phyloP scores from a whole-genome alignment of 2,113 vertebrate genomes.

The Elaphurus davidianus region DNA sequence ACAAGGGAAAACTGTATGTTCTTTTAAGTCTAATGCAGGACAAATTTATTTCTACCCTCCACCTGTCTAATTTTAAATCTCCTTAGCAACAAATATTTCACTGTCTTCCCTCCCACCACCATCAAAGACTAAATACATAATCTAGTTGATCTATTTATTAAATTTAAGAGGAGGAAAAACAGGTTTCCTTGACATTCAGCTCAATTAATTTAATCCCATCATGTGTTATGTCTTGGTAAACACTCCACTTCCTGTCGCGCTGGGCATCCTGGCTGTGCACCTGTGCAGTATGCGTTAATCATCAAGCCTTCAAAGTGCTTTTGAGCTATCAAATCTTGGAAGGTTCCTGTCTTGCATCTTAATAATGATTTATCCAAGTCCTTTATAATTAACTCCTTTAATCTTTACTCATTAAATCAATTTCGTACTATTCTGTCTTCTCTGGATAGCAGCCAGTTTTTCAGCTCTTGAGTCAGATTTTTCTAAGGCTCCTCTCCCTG shows the following conservation, averaged over 20 bases:
- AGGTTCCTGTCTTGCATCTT: conserved; percentile 54
- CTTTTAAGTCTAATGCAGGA: conserved; percentile 5
- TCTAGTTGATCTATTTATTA: conserved; percentile 34
- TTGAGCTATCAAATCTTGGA: conserved; percentile 38
- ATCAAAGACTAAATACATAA: conserved; percentile 39
- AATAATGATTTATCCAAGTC: conserved; percentile 64
- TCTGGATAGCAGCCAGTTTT: conserved; percentile 49
- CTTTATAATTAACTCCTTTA: conserved; percentile 69
- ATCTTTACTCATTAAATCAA: conserved; percentile 65
- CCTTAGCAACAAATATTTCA: conserved; percentile 60
- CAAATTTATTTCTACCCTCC: conserved; percentile 28
- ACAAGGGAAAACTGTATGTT: background rate
- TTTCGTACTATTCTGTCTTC: conserved; percentile 20
- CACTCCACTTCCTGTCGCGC: background rate
- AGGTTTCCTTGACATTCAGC: conserved; percentile 29
- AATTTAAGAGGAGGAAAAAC: background rate
- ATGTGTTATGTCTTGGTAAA: background rate
- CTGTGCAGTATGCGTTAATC: conserved; percentile 33
- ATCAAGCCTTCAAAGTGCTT: conserved; percentile 42
- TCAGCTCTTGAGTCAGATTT: conserved; percentile 30
- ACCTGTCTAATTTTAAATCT: conserved; percentile 57
- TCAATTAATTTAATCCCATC: conserved; percentile 19
- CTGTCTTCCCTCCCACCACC: background rate
- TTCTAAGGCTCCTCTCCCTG: background rate
- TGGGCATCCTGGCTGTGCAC: conserved; percentile 42